Conservation (phyloP, 1,140 invertebrate genomes). For the fruit fly (Drosophila melanogaster) region DNA sequence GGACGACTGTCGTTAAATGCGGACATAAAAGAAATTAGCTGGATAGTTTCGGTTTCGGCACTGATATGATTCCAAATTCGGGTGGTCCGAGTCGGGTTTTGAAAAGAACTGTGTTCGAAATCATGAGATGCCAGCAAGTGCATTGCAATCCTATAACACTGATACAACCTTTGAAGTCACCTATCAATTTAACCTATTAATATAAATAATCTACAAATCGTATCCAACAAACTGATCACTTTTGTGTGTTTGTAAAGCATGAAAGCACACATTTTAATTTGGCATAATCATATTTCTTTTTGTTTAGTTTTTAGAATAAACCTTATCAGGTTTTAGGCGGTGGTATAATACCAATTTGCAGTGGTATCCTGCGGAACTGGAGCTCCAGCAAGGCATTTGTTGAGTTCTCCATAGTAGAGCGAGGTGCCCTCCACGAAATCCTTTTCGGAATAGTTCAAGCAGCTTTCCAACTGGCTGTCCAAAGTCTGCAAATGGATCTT, state of each 20-base stretch:
- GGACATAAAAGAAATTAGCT: constrained; percentile 71
- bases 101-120: background rate
- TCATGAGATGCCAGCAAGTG: too few relatives aligned
- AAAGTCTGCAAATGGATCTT: constrained; percentile 14
- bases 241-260: background rate
- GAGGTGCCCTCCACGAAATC: constrained; percentile 38
- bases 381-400: constrained; percentile 36
- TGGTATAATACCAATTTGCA: too few relatives aligned
- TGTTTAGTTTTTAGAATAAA: background rate
- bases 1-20: constrained; percentile 58
- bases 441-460: constrained; percentile 45
- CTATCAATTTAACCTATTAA: too few relatives aligned
- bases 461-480: constrained; percentile 13
- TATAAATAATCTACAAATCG: too few relatives aligned
- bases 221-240: too few relatives aligned
- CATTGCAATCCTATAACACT: too few relatives aligned
- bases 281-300: constrained; percentile 4
- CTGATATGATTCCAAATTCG: constrained; percentile 34
- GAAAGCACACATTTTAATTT: background rate
- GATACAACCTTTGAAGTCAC: too few relatives aligned
- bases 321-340: background rate
- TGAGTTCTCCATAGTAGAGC: constrained; percentile 36
- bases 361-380: background rate
- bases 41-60: constrained; percentile 44
- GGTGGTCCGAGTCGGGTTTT: constrained; percentile 47